These are phyloP conservation scores for Chauna torquata DNA, from an alignment of 2,113 vertebrate species.

Conservation along the genomic window DNA sequence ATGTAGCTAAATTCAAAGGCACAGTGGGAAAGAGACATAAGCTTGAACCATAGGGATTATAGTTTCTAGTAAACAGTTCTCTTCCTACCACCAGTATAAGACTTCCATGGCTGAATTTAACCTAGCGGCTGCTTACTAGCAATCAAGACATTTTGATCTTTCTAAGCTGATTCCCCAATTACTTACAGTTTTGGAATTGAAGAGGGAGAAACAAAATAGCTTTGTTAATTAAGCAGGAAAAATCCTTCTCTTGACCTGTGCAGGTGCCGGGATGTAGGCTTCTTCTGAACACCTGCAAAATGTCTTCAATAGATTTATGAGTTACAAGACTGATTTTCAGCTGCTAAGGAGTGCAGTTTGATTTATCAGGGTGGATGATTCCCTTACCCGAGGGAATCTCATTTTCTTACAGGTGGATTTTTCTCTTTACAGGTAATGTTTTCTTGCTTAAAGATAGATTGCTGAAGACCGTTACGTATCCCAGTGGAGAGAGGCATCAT, in stretches of 20 bases:
- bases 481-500: neutral
- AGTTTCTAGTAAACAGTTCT: conserved; percentile 13
- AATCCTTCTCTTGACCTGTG: neutral
- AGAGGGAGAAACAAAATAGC: neutral
- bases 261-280: neutral
- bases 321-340: neutral
- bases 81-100: neutral
- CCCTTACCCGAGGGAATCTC: neutral
- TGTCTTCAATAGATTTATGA: neutral
- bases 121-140: neutral
- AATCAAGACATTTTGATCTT: neutral
- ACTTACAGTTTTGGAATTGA: neutral
- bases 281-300: neutral
- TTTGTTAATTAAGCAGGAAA: conserved; percentile 27
- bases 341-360: neutral
- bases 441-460: neutral
- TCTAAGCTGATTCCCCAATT: neutral
- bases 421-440: neutral
- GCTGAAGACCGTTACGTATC: neutral
- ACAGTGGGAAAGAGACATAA: conserved; percentile 37
- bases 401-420: neutral
- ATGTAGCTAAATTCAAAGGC: conserved; percentile 51
- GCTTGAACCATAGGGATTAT: neutral
- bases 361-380: conserved; percentile 2
- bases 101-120: neutral